phyloP scores from a whole-genome alignment of 2,888 invertebrate species.

The Sicus ferrugineus region DNA sequence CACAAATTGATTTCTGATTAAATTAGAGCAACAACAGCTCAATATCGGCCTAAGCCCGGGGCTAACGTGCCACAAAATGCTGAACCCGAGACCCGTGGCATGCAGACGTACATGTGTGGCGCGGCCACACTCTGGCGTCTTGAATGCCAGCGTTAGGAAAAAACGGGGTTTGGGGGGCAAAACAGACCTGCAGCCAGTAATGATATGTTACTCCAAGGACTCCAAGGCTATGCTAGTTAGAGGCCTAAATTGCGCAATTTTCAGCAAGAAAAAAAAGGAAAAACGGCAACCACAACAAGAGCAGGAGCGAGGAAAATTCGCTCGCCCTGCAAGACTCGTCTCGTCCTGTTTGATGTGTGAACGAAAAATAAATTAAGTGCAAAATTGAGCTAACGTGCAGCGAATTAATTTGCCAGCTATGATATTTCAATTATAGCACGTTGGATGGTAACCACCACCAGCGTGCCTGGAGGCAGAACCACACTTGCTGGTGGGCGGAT shows the following conservation, averaged over 20 bases:
- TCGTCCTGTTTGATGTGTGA: conserved; percentile 32
- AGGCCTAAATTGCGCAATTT: conserved; percentile 43
- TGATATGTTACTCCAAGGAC: conserved; percentile 22
- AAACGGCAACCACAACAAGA: not conserved
- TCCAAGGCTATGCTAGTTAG: conserved; percentile 24
- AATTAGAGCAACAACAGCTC: conserved; percentile 48
- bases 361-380: conserved; percentile 27
- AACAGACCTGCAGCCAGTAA: conserved; percentile 6
- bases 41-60: not conserved
- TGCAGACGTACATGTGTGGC: not conserved
- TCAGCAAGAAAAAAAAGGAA: conserved; percentile 6
- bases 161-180: not conserved
- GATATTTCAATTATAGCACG: conserved; percentile 34
- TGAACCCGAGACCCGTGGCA: not conserved
- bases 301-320: not conserved
- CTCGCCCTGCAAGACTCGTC: no score
- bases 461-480: not conserved
- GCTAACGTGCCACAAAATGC: not conserved
- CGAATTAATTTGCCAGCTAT: conserved; percentile 56
- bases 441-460: not conserved
- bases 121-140: not conserved
- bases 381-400: conserved; percentile 62
- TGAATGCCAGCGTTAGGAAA: not conserved
- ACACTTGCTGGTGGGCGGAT: not conserved
- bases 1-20: conserved; percentile 61